These are phyloP conservation scores for Oenanthe melanoleuca DNA, from an alignment of 2,113 vertebrate species.

Conservation along the genomic window DNA sequence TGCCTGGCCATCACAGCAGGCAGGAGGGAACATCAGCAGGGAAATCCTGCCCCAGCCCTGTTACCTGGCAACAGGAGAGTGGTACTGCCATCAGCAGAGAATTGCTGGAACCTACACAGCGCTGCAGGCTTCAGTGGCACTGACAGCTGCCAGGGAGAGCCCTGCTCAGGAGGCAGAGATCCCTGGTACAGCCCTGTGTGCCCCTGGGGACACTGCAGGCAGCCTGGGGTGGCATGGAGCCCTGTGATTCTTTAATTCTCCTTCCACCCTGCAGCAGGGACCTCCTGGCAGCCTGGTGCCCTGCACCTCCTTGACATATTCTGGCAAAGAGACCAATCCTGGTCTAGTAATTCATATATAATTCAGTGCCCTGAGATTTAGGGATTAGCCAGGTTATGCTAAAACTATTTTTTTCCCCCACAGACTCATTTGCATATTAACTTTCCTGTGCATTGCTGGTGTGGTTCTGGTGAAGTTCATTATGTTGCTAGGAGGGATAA, in stretches of 20 bases:
- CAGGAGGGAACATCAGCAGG: background rate
- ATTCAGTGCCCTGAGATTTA: background rate
- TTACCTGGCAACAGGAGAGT: background rate
- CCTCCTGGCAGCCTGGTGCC: background rate
- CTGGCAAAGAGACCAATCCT: background rate
- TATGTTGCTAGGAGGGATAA: constrained; percentile 40
- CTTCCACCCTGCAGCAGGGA: background rate
- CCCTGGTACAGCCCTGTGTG: background rate
- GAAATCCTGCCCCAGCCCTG: background rate
- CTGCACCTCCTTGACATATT: rapidly evolving
- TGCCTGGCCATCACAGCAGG: background rate
- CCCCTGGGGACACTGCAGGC: background rate
- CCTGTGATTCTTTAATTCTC: background rate
- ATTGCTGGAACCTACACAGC: background rate
- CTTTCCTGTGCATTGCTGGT: constrained; percentile 16
- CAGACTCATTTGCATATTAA: background rate
- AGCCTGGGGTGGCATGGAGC: background rate
- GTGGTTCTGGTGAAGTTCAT: constrained; percentile 36
- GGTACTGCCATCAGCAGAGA: background rate
- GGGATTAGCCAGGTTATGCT: constrained; percentile 26
- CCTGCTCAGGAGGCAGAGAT: rapidly evolving
- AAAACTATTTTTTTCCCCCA: background rate
- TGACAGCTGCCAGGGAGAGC: background rate
- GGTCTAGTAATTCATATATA: background rate
- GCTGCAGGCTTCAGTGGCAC: background rate